Conservation (phyloP, 2,797 vertebrate genomes). For the Echiichthys vipera region DNA sequence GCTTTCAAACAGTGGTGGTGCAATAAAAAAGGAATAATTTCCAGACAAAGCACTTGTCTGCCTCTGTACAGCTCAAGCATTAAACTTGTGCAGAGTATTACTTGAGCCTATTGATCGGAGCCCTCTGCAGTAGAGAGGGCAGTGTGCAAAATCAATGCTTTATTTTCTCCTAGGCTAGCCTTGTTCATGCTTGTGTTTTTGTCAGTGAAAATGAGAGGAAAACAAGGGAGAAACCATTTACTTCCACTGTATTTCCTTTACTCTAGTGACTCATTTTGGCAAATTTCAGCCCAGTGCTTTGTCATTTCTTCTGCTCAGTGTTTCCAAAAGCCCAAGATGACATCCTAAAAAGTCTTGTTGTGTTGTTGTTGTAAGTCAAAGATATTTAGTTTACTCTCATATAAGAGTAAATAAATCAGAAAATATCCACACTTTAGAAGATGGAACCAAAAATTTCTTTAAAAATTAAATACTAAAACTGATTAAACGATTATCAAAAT, state of each 20-base stretch:
- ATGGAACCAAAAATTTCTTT: background rate
- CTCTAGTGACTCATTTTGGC: slow-evolving; percentile 45
- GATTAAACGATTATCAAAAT: background rate
- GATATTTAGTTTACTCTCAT: background rate
- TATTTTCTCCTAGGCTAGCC: slow-evolving; percentile 82
- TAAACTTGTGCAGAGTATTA: slow-evolving; percentile 82
- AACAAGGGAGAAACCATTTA: slow-evolving; percentile 55
- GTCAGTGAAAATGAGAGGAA: slow-evolving; percentile 71
- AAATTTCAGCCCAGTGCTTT: slow-evolving; percentile 33
- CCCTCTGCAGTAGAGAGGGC: slow-evolving; percentile 74
- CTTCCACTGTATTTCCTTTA: slow-evolving; percentile 49
- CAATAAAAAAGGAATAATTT: slow-evolving; percentile 75
- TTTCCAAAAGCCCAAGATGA: no score
- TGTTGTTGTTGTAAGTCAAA: no score
- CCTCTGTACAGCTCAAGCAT: slow-evolving; percentile 73
- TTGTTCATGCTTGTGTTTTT: slow-evolving; percentile 71
- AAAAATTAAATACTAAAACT: no score
- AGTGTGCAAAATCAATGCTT: slow-evolving; percentile 84
- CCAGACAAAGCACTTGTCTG: slow-evolving; percentile 80
- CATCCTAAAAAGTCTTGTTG: no score
- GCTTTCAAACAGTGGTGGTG: slow-evolving; percentile 44
- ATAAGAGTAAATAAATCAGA: background rate
- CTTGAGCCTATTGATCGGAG: slow-evolving; percentile 80
- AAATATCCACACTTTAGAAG: background rate
- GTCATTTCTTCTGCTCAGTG: slow-evolving; percentile 27